Evolutionary conservation across 2,888 invertebrate species (phyloP).

Genomic region (Aspidiotus rigidus): DNA sequence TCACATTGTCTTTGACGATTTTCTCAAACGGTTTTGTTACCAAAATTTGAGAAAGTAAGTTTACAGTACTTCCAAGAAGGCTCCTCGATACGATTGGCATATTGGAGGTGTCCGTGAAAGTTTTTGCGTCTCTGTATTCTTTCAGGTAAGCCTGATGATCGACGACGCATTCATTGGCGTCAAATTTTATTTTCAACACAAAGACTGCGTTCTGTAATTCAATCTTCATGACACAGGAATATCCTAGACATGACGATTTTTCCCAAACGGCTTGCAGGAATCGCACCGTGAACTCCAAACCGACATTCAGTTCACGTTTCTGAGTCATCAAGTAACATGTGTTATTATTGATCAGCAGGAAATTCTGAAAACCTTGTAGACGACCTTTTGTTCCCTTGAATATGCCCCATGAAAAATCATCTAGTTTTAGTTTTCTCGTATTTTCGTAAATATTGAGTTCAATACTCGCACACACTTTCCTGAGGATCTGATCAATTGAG

Average conservation of each 20-base stretch:
- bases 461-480: slow-evolving; percentile 10
- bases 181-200: neutral
- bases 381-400: slow-evolving; percentile 15
- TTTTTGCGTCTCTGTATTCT: slow-evolving; percentile 3
- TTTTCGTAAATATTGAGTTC: slow-evolving; percentile 12
- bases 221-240: slow-evolving; percentile 20
- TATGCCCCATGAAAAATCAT: slow-evolving; percentile 23
- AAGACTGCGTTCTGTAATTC: slow-evolving; percentile 8
- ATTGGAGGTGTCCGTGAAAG: neutral
- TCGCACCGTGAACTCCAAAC: slow-evolving; percentile 8
- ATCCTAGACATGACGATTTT: slow-evolving; percentile 10
- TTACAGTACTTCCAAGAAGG: slow-evolving; percentile 9
- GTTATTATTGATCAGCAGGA: slow-evolving; percentile 1
- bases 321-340: neutral
- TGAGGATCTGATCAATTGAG: neutral
- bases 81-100: neutral
- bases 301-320: slow-evolving; percentile 1
- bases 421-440: slow-evolving; percentile 20
- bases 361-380: slow-evolving; percentile 16
- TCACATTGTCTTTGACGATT: slow-evolving; percentile 21
- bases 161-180: slow-evolving; percentile 12
- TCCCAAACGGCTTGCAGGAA: slow-evolving; percentile 8
- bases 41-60: slow-evolving; percentile 5
- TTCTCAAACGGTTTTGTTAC: slow-evolving; percentile 21
- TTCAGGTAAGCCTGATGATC: slow-evolving; percentile 20